These are phyloP conservation scores for Sesia bembeciformis DNA, from an alignment of 2,888 invertebrate species.

Conservation along the genomic window DNA sequence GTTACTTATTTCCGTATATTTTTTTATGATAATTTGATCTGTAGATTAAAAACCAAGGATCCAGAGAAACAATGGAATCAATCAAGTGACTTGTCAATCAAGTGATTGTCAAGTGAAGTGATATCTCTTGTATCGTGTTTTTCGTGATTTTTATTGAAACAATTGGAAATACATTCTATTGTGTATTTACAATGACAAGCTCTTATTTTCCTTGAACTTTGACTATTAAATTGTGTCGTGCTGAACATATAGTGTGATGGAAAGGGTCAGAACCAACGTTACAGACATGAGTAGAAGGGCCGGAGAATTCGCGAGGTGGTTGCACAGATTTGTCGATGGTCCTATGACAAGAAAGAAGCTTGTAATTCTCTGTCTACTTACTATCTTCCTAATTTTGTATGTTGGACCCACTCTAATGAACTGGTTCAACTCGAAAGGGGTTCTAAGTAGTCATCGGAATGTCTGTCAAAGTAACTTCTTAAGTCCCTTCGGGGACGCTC, in stretches of 20 bases:
- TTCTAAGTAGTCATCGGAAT: conserved; percentile 63
- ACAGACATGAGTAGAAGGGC: conserved; percentile 59
- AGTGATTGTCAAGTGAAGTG: too few species aligned
- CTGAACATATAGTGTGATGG: conserved; percentile 32
- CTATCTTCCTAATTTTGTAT: conserved; percentile 76
- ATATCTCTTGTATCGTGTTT: too few species aligned
- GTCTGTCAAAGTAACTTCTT: conserved; percentile 80
- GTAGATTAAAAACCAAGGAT: too few species aligned
- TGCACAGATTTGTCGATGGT: conserved; percentile 61
- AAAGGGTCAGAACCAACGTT: conserved; percentile 40
- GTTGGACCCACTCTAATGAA: conserved; percentile 77
- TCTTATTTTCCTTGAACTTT: conserved; percentile 23
- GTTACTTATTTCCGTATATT: too few species aligned
- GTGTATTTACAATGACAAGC: conserved; percentile 28
- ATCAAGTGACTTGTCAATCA: background rate
- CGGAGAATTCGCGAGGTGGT: conserved; percentile 57
- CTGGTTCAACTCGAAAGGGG: conserved; percentile 71
- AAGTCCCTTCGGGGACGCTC: conserved; percentile 74
- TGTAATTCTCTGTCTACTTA: conserved; percentile 63
- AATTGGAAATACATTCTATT: conserved; percentile 3
- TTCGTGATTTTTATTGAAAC: too few species aligned
- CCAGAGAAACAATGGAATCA: too few species aligned
- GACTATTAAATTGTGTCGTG: background rate
- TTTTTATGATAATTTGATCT: too few species aligned
- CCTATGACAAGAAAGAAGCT: conserved; percentile 66